Percentiles rank a stretch among this genome's conserved stretches.
Evolutionary conservation across 2,888 invertebrate species (phyloP).

Genomic region (Papilio protenor): DNA sequence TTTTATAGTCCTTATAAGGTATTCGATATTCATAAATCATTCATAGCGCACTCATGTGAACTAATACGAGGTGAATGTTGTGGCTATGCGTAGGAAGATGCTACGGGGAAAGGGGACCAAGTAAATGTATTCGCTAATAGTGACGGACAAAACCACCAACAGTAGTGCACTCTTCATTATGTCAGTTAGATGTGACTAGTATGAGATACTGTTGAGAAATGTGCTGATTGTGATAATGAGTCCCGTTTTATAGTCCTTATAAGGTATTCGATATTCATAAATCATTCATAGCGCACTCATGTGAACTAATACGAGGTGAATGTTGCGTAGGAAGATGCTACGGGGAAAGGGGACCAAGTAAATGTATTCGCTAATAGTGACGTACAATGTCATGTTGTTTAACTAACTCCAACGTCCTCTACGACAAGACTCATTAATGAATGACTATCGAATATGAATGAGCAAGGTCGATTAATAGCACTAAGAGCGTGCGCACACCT

Average conservation of each 20-base stretch:
- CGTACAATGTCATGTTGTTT: neutral
- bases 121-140: neutral
- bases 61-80: constrained; percentile 5
- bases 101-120: neutral
- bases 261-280: neutral
- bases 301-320: constrained; percentile 11
- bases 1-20: neutral
- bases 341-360: neutral
- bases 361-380: neutral
- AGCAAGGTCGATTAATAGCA: neutral
- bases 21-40: neutral
- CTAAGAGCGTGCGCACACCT: neutral
- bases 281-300: neutral
- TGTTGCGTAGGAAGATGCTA: constrained; percentile 22
- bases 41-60: constrained; percentile 1
- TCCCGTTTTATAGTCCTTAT: constrained; percentile 10
- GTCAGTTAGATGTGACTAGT: neutral
- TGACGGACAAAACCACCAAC: constrained; percentile 14
- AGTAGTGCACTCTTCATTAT: constrained; percentile 15
- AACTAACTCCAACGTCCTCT: neutral
- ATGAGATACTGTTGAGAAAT: constrained; percentile 15
- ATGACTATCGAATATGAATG: neutral
- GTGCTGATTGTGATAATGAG: constrained; percentile 9
- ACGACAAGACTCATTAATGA: neutral
- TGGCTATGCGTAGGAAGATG: constrained; percentile 14